Evolutionary conservation across 2,113 vertebrate species (phyloP).

Genomic region (Agelaius phoeniceus): DNA sequence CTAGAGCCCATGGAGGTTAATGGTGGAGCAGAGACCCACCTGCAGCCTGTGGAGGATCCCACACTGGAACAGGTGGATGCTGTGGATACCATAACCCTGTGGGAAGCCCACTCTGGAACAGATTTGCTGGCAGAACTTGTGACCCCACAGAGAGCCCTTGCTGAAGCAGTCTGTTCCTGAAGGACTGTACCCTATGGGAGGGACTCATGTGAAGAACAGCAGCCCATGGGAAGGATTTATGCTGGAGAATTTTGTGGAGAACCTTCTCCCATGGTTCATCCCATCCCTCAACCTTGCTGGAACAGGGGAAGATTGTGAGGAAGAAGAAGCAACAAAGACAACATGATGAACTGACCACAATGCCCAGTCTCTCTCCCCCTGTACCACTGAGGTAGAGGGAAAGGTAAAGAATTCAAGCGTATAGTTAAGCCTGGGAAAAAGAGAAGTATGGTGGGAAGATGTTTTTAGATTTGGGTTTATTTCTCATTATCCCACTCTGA

Average conservation of each 20-base stretch:
- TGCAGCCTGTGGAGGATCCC: not conserved
- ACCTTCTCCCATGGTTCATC: not conserved
- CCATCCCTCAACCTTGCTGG: not conserved
- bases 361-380: not conserved
- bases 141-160: not conserved
- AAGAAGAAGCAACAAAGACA: not conserved
- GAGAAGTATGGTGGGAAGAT: not conserved
- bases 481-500: not conserved
- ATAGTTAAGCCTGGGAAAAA: not conserved
- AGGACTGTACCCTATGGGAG: not conserved
- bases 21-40: not conserved
- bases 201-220: not conserved
- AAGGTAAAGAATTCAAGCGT: not conserved
- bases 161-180: not conserved
- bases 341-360: not conserved
- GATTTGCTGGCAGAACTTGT: not conserved
- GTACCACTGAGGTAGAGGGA: not conserved
- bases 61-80: not conserved
- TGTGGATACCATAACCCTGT: not conserved
- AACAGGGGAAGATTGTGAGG: not conserved
- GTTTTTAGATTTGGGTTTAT: not conserved
- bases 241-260: not conserved
- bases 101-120: not conserved
- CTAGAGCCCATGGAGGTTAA: not conserved
- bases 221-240: not conserved